phyloP scores from a whole-genome alignment of 2,113 vertebrate genomes.

The Chaetodon trifascialis region DNA sequence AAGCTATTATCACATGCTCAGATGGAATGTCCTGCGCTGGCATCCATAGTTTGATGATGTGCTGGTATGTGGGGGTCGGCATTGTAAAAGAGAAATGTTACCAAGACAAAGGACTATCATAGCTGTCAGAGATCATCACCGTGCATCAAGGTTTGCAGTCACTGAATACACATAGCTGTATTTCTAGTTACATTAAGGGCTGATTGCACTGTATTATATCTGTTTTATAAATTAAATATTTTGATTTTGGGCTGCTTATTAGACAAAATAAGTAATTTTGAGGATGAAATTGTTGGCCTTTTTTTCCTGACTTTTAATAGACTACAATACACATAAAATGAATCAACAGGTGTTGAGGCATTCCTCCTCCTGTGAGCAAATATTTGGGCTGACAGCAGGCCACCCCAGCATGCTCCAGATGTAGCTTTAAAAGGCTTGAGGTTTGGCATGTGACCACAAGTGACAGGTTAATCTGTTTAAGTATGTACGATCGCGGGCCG shows the following conservation, averaged over 20 bases:
- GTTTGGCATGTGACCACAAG: slow-evolving; percentile 34
- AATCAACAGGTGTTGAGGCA: slow-evolving; percentile 36
- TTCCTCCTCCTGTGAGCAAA: slow-evolving; percentile 46
- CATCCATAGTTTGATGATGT: slow-evolving; percentile 32
- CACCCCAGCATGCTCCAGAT: slow-evolving; percentile 45
- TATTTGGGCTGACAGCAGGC: slow-evolving; percentile 59
- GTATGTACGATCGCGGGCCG: neutral
- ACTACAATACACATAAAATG: neutral
- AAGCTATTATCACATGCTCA: slow-evolving; percentile 5
- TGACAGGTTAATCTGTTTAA: slow-evolving; percentile 61
- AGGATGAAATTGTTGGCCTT: neutral
- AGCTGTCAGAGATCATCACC: slow-evolving; percentile 9
- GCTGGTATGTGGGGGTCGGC: slow-evolving; percentile 42
- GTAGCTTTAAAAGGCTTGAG: slow-evolving; percentile 61
- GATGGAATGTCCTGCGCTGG: neutral
- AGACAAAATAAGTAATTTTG: neutral
- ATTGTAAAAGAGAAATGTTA: slow-evolving; percentile 26
- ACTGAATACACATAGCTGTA: slow-evolving; percentile 20
- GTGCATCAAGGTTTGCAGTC: slow-evolving; percentile 15
- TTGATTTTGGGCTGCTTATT: neutral
- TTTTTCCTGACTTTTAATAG: slow-evolving; percentile 1
- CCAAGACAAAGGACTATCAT: slow-evolving; percentile 40
- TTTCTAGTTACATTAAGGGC: slow-evolving; percentile 3
- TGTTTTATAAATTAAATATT: neutral
- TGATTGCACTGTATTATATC: too few species aligned